A percentile compares a stretch with the other conserved stretches of the same genome.
phyloP scores from a whole-genome alignment of 2,113 vertebrate genomes.

The Beaufortia kweichowensis region DNA sequence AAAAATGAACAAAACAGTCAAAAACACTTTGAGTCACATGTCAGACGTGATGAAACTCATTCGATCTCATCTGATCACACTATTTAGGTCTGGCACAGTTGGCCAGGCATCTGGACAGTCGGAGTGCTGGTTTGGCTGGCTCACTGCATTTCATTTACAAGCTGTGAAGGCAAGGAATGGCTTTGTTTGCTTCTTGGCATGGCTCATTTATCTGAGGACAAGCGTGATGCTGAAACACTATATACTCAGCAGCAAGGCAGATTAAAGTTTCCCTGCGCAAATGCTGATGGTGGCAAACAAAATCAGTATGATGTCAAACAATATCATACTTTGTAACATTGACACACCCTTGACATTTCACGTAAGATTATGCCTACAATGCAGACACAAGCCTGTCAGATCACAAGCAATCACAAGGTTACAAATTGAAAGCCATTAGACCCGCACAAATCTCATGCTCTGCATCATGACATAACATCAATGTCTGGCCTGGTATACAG shows the following conservation, averaged over 20 bases:
- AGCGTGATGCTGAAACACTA: slow-evolving; percentile 31
- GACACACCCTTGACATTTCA: slow-evolving; percentile 37
- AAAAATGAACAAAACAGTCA: slow-evolving; percentile 23
- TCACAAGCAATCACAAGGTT: neutral
- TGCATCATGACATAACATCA: neutral
- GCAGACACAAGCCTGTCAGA: neutral
- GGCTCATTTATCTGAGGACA: slow-evolving; percentile 27
- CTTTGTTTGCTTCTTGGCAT: neutral
- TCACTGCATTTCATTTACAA: slow-evolving; percentile 22
- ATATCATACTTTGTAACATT: slow-evolving; percentile 1
- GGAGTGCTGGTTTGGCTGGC: slow-evolving; percentile 12
- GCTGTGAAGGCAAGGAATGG: neutral
- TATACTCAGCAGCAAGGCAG: slow-evolving; percentile 11
- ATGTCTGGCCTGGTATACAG: too few species aligned
- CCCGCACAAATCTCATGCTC: neutral
- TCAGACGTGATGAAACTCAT: slow-evolving; percentile 13
- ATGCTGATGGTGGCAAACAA: slow-evolving; percentile 45
- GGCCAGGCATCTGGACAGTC: neutral
- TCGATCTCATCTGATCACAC: slow-evolving; percentile 36
- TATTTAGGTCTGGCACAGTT: slow-evolving; percentile 20
- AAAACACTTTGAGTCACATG: neutral
- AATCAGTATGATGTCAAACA: slow-evolving; percentile 2
- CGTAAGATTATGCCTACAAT: neutral
- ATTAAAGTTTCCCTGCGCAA: slow-evolving; percentile 28
- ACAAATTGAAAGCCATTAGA: neutral